phyloP scores from a whole-genome alignment of 2,113 vertebrate species.

The Carollia perspicillata region DNA sequence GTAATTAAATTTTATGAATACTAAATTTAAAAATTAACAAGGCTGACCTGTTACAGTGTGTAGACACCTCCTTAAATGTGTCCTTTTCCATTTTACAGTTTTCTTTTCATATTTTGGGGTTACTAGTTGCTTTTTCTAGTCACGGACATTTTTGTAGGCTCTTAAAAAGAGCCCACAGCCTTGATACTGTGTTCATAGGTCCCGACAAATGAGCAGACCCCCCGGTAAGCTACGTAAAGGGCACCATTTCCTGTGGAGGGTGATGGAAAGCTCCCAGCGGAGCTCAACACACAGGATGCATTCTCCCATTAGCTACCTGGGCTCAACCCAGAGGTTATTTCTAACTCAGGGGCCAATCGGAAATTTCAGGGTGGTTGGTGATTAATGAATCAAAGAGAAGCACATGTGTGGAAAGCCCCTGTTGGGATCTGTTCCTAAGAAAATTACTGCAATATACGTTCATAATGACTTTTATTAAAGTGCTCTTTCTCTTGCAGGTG shows the following conservation, averaged over 20 bases:
- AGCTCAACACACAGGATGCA: neutral
- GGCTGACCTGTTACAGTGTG: neutral
- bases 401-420: neutral
- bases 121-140: neutral
- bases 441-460: neutral
- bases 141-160: neutral
- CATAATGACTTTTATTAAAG: neutral
- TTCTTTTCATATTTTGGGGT: neutral
- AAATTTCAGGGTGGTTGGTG: neutral
- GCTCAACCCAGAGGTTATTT: neutral
- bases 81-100: neutral
- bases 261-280: neutral
- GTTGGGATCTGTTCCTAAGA: neutral
- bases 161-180: neutral
- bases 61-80: neutral
- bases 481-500: neutral
- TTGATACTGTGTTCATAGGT: neutral
- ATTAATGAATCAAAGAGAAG: neutral
- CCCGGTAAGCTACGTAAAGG: neutral
- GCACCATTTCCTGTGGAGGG: neutral
- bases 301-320: neutral
- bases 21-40: neutral
- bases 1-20: neutral
- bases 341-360: neutral
- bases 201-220: neutral